Percentiles rank a stretch among this genome's conserved stretches.
Evolutionary conservation across 2,113 vertebrate species (phyloP).

Genomic region (Vidua macroura): DNA sequence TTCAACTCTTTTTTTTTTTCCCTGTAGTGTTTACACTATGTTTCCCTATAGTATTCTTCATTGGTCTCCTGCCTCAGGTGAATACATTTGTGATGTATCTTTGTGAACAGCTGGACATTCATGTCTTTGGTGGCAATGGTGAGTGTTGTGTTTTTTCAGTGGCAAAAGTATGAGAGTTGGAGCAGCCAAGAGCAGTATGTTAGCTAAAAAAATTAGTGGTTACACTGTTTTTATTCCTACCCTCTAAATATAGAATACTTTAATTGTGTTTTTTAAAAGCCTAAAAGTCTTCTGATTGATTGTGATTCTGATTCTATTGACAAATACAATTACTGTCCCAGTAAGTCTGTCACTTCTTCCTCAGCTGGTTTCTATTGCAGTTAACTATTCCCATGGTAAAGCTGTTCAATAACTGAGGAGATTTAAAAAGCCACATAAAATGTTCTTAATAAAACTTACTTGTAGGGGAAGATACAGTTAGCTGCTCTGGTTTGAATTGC

Average conservation of each 20-base stretch:
- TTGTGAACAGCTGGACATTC: slow-evolving; percentile 97
- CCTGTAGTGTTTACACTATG: slow-evolving; percentile 91
- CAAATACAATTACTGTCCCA: not conserved
- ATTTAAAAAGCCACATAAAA: not conserved
- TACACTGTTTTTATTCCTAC: not conserved
- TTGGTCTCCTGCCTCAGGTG: slow-evolving; percentile 97
- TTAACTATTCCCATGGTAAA: not conserved
- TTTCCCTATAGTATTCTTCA: slow-evolving; percentile 96
- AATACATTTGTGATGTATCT: slow-evolving; percentile 99
- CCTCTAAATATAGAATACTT: not conserved
- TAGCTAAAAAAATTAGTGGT: not conserved
- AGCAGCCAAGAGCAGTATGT: not conserved
- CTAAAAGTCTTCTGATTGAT: not conserved
- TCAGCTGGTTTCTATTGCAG: not conserved
- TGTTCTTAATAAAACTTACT: not conserved
- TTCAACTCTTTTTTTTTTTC: not conserved
- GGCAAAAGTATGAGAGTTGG: not conserved
- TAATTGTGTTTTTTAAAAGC: not conserved
- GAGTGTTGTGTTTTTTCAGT: slow-evolving; percentile 55
- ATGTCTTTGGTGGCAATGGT: slow-evolving; percentile 98
- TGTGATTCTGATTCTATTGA: not conserved
- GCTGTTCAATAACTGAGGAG: not conserved
- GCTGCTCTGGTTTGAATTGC: not conserved
- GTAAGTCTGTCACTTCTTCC: not conserved
- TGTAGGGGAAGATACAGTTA: not conserved